phyloP scores from a whole-genome alignment of 2,888 invertebrate genomes.

The Corbicula japonica region DNA sequence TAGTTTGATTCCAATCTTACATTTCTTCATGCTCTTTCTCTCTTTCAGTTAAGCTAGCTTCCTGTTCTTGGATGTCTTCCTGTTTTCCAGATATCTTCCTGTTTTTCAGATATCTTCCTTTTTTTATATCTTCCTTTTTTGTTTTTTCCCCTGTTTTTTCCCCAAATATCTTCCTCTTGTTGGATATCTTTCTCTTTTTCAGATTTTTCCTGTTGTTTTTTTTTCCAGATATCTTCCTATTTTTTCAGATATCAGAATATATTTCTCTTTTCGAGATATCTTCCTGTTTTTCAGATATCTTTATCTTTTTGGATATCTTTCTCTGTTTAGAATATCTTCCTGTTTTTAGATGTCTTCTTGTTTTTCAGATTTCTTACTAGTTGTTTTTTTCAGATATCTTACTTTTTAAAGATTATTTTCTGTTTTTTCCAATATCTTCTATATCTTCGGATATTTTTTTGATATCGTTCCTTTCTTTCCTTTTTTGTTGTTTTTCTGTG shows the following conservation, averaged over 20 bases:
- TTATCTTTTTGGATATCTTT: neutral
- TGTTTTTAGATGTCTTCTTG: neutral
- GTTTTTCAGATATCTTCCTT: neutral
- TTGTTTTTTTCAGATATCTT: neutral
- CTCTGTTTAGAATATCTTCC: neutral
- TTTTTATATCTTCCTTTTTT: neutral
- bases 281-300: neutral
- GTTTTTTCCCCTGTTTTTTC: neutral
- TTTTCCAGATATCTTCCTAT: neutral
- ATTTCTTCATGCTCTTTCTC: neutral
- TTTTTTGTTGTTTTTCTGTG: neutral
- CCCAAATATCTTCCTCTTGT: neutral
- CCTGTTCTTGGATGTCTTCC: neutral
- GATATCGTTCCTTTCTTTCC: neutral
- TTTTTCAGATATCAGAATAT: neutral
- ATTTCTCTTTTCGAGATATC: neutral
- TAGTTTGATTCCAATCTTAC: too few species aligned
- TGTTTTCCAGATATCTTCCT: neutral
- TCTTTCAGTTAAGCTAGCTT: neutral
- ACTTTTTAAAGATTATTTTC: too few species aligned
- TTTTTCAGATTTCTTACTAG: conserved; percentile 1
- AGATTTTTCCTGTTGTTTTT: neutral
- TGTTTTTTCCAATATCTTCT: neutral
- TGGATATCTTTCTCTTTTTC: neutral
- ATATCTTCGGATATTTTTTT: too few species aligned